Conservation (phyloP, 2,797 vertebrate species). For the Allobates femoralis region DNA sequence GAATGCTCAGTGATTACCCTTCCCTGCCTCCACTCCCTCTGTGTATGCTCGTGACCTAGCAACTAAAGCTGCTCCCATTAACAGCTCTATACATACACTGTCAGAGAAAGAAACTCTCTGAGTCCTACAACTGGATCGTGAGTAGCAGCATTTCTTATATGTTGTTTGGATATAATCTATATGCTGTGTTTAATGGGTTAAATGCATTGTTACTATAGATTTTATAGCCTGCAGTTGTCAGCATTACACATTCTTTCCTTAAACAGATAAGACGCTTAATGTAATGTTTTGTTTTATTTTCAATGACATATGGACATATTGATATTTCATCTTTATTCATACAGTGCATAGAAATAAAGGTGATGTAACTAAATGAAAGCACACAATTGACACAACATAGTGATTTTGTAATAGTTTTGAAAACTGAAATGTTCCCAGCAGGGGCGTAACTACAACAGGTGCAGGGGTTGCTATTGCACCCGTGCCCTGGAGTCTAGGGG, state of each 20-base stretch:
- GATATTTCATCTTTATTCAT: background rate
- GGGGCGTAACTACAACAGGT: too few species aligned
- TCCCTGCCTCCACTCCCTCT: background rate
- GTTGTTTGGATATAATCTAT: background rate
- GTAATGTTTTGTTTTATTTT: background rate
- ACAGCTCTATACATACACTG: background rate
- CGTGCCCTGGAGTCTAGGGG: too few species aligned
- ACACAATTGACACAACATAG: too few species aligned
- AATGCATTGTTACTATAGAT: background rate
- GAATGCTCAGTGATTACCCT: background rate
- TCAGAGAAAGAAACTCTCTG: background rate
- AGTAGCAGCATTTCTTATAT: background rate
- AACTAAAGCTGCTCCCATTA: constrained; percentile 41
- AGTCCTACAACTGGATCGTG: background rate
- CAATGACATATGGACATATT: background rate
- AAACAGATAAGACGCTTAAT: background rate
- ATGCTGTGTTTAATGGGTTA: background rate
- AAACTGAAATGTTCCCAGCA: too few species aligned
- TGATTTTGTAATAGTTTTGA: too few species aligned
- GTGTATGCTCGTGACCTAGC: constrained; percentile 41
- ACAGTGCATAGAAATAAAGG: background rate
- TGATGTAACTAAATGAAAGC: too few species aligned
- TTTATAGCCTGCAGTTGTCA: background rate
- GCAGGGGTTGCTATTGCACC: too few species aligned
- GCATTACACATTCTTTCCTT: background rate